Conservation (phyloP, 2,888 invertebrate genomes). For the Stomorhina lunata region DNA sequence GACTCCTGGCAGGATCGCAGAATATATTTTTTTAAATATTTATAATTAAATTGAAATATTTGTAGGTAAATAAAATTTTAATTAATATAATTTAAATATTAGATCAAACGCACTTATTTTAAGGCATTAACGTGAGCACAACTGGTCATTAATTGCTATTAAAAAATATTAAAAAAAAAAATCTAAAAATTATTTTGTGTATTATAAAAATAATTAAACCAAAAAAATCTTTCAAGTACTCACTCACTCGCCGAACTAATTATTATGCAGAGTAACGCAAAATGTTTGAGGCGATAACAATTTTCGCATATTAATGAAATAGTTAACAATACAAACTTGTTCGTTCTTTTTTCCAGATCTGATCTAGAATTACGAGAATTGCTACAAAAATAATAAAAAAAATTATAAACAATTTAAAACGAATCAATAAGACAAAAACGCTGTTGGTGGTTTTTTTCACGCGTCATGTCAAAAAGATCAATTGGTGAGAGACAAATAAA, state of each 20-base stretch:
- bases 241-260: constrained; percentile 14
- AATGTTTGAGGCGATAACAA: constrained; percentile 29
- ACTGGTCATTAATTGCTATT: too few species aligned
- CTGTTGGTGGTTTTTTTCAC: constrained; percentile 58
- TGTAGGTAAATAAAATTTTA: background rate
- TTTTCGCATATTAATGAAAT: constrained; percentile 49
- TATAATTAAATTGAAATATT: background rate
- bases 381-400: background rate
- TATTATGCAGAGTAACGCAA: constrained; percentile 46
- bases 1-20: constrained; percentile 80
- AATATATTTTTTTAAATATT: background rate
- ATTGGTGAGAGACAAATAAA: constrained; percentile 46
- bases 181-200: too few species aligned
- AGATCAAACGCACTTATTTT: too few species aligned
- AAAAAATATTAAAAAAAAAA: too few species aligned
- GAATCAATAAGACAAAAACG: constrained; percentile 31
- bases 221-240: background rate
- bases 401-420: constrained; percentile 8
- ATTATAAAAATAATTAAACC: too few species aligned
- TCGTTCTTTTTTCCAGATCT: constrained; percentile 33
- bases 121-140: too few species aligned
- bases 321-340: constrained; percentile 14
- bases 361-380: constrained; percentile 27
- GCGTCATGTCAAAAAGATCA: constrained; percentile 62
- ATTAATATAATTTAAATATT: background rate